Conservation (phyloP, 1,140 invertebrate species). For the Zaprionus vittiger region DNA sequence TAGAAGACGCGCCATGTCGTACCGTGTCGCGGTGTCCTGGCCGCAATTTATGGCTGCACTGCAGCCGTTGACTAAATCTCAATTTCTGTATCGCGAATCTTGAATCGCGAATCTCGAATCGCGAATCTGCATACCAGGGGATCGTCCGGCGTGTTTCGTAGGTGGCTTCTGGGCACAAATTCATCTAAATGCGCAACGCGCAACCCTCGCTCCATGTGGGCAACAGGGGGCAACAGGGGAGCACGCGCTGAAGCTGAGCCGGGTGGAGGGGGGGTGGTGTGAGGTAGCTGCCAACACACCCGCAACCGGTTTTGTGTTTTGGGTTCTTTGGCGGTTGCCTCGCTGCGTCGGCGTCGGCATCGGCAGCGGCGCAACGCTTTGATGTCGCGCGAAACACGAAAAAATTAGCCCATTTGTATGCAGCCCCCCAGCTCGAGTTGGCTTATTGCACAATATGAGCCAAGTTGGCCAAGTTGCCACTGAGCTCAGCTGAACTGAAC, state of each 20-base stretch:
- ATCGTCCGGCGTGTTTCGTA: slow-evolving; percentile 46
- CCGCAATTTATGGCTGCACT: slow-evolving; percentile 74
- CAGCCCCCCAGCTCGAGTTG: slow-evolving; percentile 63
- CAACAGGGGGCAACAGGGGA: not conserved
- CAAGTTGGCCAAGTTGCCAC: slow-evolving; percentile 44
- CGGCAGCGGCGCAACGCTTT: slow-evolving; percentile 47
- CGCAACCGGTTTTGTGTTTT: slow-evolving; percentile 76
- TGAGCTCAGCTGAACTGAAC: not conserved
- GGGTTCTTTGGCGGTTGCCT: slow-evolving; percentile 68
- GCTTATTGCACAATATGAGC: slow-evolving; percentile 83
- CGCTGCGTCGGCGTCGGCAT: slow-evolving; percentile 7
- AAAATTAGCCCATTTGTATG: slow-evolving; percentile 84
- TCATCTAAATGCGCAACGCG: slow-evolving; percentile 81
- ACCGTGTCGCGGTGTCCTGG: slow-evolving; percentile 46
- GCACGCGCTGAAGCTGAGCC: slow-evolving; percentile 3
- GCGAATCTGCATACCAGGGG: slow-evolving; percentile 64
- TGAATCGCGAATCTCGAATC: slow-evolving; percentile 15
- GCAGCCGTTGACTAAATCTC: slow-evolving; percentile 44
- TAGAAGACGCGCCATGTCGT: slow-evolving; percentile 56
- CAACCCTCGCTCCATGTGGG: slow-evolving; percentile 15
- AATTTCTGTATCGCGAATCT: slow-evolving; percentile 39
- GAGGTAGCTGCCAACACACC: slow-evolving; percentile 39
- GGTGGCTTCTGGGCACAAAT: slow-evolving; percentile 76
- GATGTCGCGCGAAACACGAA: slow-evolving; percentile 54
- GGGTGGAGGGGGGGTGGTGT: not conserved